Evolutionary conservation across 2,888 invertebrate species (phyloP), one percentile per base, ranked within the genome.

Genomic region (Parapristionchus giblindavisi): DNA sequence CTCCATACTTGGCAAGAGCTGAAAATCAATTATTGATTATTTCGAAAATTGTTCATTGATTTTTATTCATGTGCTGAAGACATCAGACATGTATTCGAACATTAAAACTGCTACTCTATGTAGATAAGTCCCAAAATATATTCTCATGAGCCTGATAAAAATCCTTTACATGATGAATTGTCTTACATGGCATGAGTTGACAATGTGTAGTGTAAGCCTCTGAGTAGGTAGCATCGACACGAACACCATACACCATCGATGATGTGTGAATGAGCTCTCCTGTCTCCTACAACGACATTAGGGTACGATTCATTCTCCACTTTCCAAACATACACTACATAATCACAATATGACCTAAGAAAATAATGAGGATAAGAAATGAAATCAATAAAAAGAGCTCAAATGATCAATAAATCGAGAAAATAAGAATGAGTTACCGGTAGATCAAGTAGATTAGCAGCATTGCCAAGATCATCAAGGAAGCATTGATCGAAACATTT

Each of bases 191-290:
- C 5, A 36, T 32, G 3, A 66, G 66, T 21, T 66, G 66, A 11
- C 11, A 8, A n/a, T 66, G 32, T 4, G 66, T 51, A 24, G 32
- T 4, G 2, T 36, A 21, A 6, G 66, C 66, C 5, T 66, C 66
- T 17, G 29, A 51, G 66, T 66, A 66, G 27, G 66, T 66, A 6
- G 48, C 34, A 32, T 66, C 66, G 5, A 66, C 66, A 21, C 66
- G 51, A 21, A 66, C 17, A 29, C 27, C 51, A 29, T 66, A 66
- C 3, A 66, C 27, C 32, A 34, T 51, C 21, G 66, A 29, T 0
- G 66, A 66, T 8, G 24, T 17, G 24, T 32, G 14, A 14, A 66
- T n/a, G 21, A 66, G 48, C 5, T 66, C 66, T 8, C 48, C 66
- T 32, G 29, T 66, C 8, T 66, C 66, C 66, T 66, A 34, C 6